A percentile compares a stretch with the other conserved stretches of the same genome.
Conservation (phyloP, 2,113 vertebrate species). For the Gallinago jamesoni region DNA sequence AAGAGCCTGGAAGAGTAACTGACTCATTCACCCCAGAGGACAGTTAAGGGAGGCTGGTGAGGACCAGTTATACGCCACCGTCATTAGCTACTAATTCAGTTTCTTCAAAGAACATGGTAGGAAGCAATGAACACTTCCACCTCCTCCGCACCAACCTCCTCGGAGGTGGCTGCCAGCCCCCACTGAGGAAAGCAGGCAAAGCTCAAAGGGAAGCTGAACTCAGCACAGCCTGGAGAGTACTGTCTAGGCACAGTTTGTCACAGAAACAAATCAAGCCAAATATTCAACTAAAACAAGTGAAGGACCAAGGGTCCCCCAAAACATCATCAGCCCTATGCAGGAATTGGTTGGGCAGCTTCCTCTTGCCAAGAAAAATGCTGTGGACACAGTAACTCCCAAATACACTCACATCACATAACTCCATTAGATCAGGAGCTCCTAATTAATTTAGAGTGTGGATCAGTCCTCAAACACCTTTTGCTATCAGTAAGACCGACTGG, state of each 20-base stretch:
- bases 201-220: neutral
- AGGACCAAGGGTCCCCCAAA: neutral
- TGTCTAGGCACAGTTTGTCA: neutral
- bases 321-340: neutral
- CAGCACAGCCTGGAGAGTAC: neutral
- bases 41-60: neutral
- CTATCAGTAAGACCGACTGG: neutral
- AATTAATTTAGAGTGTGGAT: neutral
- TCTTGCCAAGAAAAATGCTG: neutral
- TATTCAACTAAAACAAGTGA: neutral
- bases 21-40: neutral
- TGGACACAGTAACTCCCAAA: neutral
- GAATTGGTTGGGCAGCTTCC: neutral
- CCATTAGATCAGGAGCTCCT: neutral
- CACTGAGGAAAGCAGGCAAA: rapidly evolving
- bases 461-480: conserved; percentile 12
- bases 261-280: neutral
- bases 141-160: rapidly evolving
- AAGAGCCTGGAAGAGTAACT: neutral
- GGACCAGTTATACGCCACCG: neutral
- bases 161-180: neutral
- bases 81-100: neutral
- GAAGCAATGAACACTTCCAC: neutral
- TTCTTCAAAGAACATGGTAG: neutral
- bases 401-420: neutral